Evolutionary conservation across 2,113 vertebrate genomes (phyloP).

Genomic region (Cacatua alba): DNA sequence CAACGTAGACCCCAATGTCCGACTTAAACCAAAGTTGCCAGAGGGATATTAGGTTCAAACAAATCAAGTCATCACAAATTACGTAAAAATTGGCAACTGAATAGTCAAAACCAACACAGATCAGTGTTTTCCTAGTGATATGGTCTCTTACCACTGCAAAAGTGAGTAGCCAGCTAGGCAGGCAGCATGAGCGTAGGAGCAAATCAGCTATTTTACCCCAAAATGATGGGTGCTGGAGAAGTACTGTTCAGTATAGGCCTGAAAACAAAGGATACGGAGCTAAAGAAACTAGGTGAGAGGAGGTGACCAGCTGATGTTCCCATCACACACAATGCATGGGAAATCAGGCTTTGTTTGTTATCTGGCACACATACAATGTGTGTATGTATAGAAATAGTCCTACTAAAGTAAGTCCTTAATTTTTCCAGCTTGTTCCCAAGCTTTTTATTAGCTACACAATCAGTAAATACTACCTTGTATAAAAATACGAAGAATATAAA

Average conservation of each 20-base stretch:
- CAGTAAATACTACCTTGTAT: not conserved
- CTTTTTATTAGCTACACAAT: not conserved
- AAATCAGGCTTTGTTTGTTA: not conserved
- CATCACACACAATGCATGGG: not conserved
- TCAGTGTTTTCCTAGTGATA: not conserved
- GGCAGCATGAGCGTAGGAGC: fast-evolving
- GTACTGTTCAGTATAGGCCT: not conserved
- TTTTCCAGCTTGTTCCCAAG: not conserved
- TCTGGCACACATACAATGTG: not conserved
- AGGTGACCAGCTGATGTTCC: not conserved
- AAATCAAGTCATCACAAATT: not conserved
- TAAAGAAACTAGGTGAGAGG: not conserved
- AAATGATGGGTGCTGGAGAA: not conserved
- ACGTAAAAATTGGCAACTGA: not conserved
- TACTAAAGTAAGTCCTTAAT: not conserved
- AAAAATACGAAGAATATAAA: not conserved
- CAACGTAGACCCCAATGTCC: not conserved
- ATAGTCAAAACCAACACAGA: not conserved
- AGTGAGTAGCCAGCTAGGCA: not conserved
- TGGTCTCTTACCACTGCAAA: not conserved
- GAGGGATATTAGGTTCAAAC: not conserved
- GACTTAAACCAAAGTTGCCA: not conserved
- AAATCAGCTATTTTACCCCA: not conserved
- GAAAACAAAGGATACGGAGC: not conserved
- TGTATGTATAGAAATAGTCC: not conserved